A percentile compares a stretch with the other conserved stretches of the same genome.
These are phyloP conservation scores for Tenthredo notha DNA, from an alignment of 2,888 invertebrate genomes.

Conservation along the genomic window DNA sequence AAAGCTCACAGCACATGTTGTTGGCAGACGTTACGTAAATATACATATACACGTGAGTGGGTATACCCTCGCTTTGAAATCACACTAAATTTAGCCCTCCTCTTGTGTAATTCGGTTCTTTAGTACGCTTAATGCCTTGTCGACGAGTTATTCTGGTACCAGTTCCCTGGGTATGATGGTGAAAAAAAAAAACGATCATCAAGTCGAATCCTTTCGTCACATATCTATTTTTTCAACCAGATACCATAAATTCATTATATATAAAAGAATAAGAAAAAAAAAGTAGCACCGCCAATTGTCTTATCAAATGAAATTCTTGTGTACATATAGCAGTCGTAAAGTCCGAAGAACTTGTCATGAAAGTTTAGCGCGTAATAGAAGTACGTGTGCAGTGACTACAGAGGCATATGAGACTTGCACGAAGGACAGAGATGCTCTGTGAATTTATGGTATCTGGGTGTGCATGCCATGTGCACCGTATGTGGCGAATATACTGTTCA, in stretches of 20 bases:
- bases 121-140: conserved; percentile 5
- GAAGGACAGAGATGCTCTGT: background rate
- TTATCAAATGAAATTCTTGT: background rate
- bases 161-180: background rate
- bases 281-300: background rate
- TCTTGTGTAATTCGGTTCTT: conserved; percentile 24
- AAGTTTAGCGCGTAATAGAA: conserved; percentile 26
- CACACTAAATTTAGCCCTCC: conserved; percentile 15
- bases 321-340: background rate
- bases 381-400: background rate
- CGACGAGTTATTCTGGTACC: background rate
- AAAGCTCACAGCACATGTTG: conserved; percentile 39
- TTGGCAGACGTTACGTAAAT: conserved; percentile 31
- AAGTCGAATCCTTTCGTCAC: background rate
- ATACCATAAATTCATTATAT: no score
- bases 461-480: conserved; percentile 21
- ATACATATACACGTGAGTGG: background rate
- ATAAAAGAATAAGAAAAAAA: no score
- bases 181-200: background rate
- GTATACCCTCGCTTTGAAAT: conserved; percentile 18
- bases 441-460: conserved; percentile 32
- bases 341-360: conserved; percentile 1
- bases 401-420: background rate
- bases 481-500: conserved; percentile 39
- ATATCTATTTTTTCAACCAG: background rate